These are phyloP conservation scores for Tachuris rubrigastra DNA, from an alignment of 2,113 vertebrate genomes.

Conservation along the genomic window DNA sequence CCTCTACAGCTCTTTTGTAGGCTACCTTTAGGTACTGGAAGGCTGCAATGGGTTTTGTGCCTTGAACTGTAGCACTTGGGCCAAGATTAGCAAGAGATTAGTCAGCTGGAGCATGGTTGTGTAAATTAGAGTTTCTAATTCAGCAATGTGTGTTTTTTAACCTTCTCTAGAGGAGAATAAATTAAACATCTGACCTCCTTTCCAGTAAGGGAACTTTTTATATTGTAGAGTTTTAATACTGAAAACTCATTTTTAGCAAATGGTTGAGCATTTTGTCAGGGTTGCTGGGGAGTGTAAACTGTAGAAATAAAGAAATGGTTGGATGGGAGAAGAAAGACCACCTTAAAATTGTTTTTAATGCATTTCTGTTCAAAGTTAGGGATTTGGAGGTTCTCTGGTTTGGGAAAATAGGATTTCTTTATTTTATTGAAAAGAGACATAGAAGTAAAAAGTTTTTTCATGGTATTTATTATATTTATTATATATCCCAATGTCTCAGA, in stretches of 20 bases:
- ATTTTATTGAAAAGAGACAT: not conserved
- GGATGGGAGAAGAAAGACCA: not conserved
- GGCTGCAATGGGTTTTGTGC: not conserved
- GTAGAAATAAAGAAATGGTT: slow-evolving; percentile 4
- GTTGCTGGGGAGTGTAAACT: not conserved
- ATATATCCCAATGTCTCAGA: not conserved
- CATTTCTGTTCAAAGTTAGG: not conserved
- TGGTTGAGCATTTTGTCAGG: not conserved
- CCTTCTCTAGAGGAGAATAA: slow-evolving; percentile 1
- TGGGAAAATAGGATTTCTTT: slow-evolving; percentile 22
- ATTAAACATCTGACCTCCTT: slow-evolving; percentile 61
- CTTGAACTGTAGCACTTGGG: slow-evolving; percentile 53
- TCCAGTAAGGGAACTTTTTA: slow-evolving; percentile 4
- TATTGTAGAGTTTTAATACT: slow-evolving; percentile 6
- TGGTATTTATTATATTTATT: not conserved
- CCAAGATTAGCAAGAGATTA: slow-evolving; percentile 50
- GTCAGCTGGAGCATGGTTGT: not conserved
- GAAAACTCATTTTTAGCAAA: slow-evolving; percentile 43
- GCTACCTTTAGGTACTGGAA: not conserved
- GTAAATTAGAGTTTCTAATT: slow-evolving; percentile 31
- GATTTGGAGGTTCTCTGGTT: not conserved
- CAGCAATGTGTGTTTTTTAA: not conserved
- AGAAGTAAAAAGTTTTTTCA: not conserved
- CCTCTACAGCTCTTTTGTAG: not conserved
- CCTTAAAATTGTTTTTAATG: not conserved